Base-by-base conservation (phyloP, 2,888 invertebrate genomes). In the Carpatolechia fugitivella region DNA sequence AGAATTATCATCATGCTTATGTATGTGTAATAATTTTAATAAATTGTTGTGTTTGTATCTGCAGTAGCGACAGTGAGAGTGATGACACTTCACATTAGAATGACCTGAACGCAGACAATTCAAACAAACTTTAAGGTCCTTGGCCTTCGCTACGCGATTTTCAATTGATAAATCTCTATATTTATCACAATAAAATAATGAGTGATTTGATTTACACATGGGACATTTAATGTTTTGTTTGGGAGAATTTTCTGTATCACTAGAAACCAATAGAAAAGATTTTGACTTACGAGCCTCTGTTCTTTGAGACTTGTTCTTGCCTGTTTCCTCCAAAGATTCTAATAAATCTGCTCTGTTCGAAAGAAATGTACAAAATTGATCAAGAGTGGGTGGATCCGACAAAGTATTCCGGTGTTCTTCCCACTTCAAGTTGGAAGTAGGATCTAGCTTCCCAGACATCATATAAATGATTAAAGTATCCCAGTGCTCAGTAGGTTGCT, bases 61-160 rank as follows among this genome's bases (percentile, higher is more conserved):
- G 24, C 56, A 56, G 33, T 56, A 56, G 11, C 20, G 20, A 13
- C 56, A 56, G 11, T 56, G 56, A 13, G 36, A 13, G 1, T 52
- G 38, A 1, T 3, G 18, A 14, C 56, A 56, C 14, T 44, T 38
- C 1, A 3, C 41, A 3, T 46, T 7, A 3, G 11, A 6, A 16
- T 57, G 55, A 2, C 57, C 57, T 8, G 57, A 48, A 3, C 51
- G 40, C 8, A 57, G 14, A 20, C 57, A 57, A 41, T 57, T 57
- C 1, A 44, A 14, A 14, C 55, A 57, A 11, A 55, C 44, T 30
- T 52, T 55, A 5, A 40, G 44, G 10, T 52, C 44, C 8, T 49
- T 55, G 18, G 44, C 52, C 30, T 49, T 57, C 16, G 29, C 11
- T 6, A 41, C 13, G 5, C 57, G 55, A 3, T 33, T 13, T 36